Evolutionary conservation across 2,888 invertebrate genomes (phyloP).

Genomic region (Raillietiella orientalis): DNA sequence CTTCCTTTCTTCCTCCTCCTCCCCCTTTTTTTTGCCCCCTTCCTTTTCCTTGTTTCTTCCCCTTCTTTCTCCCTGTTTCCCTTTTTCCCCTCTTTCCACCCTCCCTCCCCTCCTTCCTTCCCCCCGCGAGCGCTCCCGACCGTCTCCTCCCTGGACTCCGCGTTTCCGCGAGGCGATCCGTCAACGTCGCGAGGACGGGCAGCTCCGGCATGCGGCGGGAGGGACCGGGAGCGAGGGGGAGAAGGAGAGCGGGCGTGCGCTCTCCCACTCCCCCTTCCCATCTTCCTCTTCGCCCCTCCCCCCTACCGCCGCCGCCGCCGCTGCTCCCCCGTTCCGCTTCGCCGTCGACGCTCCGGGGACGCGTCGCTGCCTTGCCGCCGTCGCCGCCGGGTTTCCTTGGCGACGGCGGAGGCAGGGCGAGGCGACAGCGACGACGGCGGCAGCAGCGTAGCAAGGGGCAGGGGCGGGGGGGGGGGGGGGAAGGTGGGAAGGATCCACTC

Average conservation of each 20-base stretch:
- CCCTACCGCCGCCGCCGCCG: too few relatives aligned
- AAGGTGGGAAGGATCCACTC: too few relatives aligned
- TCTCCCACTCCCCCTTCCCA: conserved; percentile 6
- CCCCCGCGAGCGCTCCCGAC: conserved; percentile 3
- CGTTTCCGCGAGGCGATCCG: conserved; percentile 11
- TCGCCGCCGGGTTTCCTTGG: too few relatives aligned
- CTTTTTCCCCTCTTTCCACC: conserved; percentile 2
- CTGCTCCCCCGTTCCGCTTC: too few relatives aligned
- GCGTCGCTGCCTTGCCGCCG: too few relatives aligned
- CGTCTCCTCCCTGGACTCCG: conserved; percentile 9
- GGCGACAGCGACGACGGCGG: too few relatives aligned
- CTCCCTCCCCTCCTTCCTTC: conserved; percentile 2
- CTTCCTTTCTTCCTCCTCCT: not conserved
- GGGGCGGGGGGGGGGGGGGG: too few relatives aligned
- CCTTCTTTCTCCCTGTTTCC: conserved; percentile 3
- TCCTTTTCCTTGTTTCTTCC: conserved; percentile 2
- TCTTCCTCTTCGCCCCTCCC: conserved; percentile 5
- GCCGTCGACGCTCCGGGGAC: too few relatives aligned
- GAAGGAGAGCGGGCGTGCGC: conserved; percentile 6
- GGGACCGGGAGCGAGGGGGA: conserved; percentile 4
- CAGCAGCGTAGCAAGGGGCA: too few relatives aligned
- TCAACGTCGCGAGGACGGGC: not conserved
- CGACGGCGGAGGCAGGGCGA: too few relatives aligned
- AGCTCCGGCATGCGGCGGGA: not conserved
- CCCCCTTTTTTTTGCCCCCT: conserved; percentile 1